Percentiles rank a stretch among this genome's conserved stretches.
phyloP scores from a whole-genome alignment of 2,888 invertebrate genomes.

The Lagria hirta region DNA sequence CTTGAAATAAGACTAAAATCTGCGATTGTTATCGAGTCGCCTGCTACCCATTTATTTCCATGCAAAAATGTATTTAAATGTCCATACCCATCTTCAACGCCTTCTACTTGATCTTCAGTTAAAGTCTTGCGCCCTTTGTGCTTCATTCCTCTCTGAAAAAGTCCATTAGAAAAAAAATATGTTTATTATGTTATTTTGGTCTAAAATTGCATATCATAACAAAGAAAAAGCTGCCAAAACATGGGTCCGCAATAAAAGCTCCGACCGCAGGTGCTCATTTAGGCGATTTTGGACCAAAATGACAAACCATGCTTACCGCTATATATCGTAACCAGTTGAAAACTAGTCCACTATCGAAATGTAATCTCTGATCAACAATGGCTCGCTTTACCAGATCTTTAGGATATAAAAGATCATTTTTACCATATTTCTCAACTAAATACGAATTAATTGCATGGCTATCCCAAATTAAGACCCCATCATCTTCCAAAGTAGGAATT shows the following conservation, averaged over 20 bases:
- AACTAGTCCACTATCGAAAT: conserved; percentile 56
- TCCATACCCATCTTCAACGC: conserved; percentile 33
- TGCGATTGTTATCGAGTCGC: conserved; percentile 25
- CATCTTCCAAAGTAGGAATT: conserved; percentile 59
- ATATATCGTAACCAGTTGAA: conserved; percentile 42
- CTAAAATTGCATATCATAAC: too few relatives aligned
- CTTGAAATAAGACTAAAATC: conserved; percentile 25
- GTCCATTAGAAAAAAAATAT: conserved; percentile 1
- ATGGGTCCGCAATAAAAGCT: too few relatives aligned
- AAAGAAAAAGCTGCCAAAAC: too few relatives aligned
- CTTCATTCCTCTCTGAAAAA: conserved; percentile 15
- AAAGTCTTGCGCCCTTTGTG: conserved; percentile 32
- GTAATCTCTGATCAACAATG: conserved; percentile 56
- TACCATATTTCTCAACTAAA: conserved; percentile 57
- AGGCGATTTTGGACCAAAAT: conserved; percentile 1
- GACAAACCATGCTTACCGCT: conserved; percentile 31
- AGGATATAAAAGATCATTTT: conserved; percentile 57
- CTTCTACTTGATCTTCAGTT: conserved; percentile 44
- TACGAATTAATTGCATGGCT: conserved; percentile 57
- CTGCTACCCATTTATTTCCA: conserved; percentile 19
- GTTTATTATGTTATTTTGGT: too few relatives aligned
- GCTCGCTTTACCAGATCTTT: conserved; percentile 56
- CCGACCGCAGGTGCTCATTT: conserved; percentile 10
- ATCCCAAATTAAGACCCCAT: conserved; percentile 53
- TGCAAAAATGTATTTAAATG: conserved; percentile 14